Conservation (phyloP, 2,113 vertebrate genomes). For the Bungarus multicinctus region DNA sequence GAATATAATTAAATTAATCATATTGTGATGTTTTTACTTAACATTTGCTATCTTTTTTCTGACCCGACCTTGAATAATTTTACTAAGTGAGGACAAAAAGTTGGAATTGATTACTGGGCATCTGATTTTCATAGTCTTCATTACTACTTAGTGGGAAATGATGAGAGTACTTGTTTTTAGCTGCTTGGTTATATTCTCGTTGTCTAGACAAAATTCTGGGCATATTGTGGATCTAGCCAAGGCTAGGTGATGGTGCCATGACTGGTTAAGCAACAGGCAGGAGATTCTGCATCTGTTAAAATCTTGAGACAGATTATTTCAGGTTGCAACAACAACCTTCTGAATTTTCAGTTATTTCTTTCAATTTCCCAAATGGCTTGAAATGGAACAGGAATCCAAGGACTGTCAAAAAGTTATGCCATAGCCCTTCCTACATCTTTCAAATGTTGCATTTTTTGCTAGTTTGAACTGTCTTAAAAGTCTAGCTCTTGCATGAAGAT, state of each 20-base stretch:
- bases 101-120: neutral
- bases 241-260: neutral
- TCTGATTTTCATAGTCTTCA: neutral
- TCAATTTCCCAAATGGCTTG: neutral
- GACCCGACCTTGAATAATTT: conserved; percentile 63
- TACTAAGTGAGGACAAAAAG: conserved; percentile 1
- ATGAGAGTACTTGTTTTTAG: neutral
- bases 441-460: neutral
- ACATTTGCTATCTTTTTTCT: conserved; percentile 24
- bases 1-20: conserved; percentile 18
- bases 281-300: neutral
- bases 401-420: neutral
- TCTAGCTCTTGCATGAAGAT: neutral
- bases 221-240: neutral
- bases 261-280: conserved; percentile 40
- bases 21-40: neutral
- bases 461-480: neutral
- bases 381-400: neutral
- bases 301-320: neutral
- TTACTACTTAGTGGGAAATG: neutral
- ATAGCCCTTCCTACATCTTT: neutral
- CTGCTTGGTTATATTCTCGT: neutral
- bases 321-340: neutral
- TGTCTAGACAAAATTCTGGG: neutral
- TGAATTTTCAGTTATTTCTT: conserved; percentile 9